Evolutionary conservation across 1,140 invertebrate species (phyloP).

Genomic region (Lysiphlebus fabarum): DNA sequence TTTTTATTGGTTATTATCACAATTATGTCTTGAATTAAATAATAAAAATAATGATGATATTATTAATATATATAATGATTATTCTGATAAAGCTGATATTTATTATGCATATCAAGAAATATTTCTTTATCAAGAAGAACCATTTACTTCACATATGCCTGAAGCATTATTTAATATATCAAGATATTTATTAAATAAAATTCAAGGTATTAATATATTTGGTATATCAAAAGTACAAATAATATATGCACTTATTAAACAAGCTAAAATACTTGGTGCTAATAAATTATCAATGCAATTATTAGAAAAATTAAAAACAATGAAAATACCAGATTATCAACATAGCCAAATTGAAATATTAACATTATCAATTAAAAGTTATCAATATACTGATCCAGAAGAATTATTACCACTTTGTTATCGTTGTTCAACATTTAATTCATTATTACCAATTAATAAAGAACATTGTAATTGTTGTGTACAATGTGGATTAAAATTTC

Average conservation of each 20-base stretch:
- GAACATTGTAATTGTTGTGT: slow-evolving; percentile 72
- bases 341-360: slow-evolving; percentile 63
- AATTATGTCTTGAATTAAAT: slow-evolving; percentile 81
- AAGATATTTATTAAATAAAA: slow-evolving; percentile 74
- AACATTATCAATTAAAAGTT: slow-evolving; percentile 68
- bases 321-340: slow-evolving; percentile 74
- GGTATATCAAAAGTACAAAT: slow-evolving; percentile 83
- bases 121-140: slow-evolving; percentile 91
- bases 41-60: slow-evolving; percentile 49
- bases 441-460: slow-evolving; percentile 62
- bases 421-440: slow-evolving; percentile 91
- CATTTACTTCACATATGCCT: slow-evolving; percentile 91
- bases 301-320: slow-evolving; percentile 75
- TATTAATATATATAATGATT: slow-evolving; percentile 59
- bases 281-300: slow-evolving; percentile 90
- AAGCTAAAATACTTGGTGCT: slow-evolving; percentile 85
- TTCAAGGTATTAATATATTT: slow-evolving; percentile 61
- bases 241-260: slow-evolving; percentile 84
- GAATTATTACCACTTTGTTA: slow-evolving; percentile 93
- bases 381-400: slow-evolving; percentile 85
- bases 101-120: slow-evolving; percentile 97
- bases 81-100: slow-evolving; percentile 79
- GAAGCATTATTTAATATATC: slow-evolving; percentile 95
- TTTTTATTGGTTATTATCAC: slow-evolving; percentile 90
- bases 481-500: slow-evolving; percentile 86